Evolutionary conservation across 2,888 invertebrate genomes (phyloP).

Genomic region (Leptopilina myrica): DNA sequence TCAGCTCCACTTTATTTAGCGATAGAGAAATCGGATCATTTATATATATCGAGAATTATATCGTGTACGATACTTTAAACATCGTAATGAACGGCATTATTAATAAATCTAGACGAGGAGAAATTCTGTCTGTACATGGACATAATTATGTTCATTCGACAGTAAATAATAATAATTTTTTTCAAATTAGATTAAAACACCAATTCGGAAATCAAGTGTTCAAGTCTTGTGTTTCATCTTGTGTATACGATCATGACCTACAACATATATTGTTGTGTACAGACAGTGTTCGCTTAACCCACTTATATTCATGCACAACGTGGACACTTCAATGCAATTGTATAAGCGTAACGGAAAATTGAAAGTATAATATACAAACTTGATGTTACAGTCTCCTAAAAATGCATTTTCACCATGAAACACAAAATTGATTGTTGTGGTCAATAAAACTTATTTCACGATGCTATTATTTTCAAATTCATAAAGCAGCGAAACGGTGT

Average conservation of each 20-base stretch:
- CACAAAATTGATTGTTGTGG: not conserved
- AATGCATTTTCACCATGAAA: not conserved
- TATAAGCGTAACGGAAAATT: conserved; percentile 45
- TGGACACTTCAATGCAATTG: conserved; percentile 45
- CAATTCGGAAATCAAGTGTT: not conserved
- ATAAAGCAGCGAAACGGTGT: not conserved
- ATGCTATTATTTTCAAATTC: not conserved
- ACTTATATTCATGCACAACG: conserved; percentile 50
- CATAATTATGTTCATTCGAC: conserved; percentile 21
- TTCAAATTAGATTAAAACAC: not conserved
- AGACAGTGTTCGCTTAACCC: conserved; percentile 51
- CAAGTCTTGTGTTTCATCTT: conserved; percentile 34
- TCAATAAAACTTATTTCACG: not conserved
- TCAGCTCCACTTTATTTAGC: not conserved
- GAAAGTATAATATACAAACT: conserved; percentile 28
- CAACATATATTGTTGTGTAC: conserved; percentile 34
- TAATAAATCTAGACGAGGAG: conserved; percentile 15
- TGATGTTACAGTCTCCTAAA: conserved; percentile 21
- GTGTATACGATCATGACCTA: conserved; percentile 50
- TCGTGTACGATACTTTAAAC: conserved; percentile 4
- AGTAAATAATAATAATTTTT: conserved; percentile 18
- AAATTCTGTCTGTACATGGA: conserved; percentile 30
- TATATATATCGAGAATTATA: not conserved
- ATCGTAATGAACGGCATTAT: conserved; percentile 16
- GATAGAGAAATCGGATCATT: conserved; percentile 17